These are phyloP conservation scores for Psammodynastes pulverulentus DNA, from an alignment of 2,113 vertebrate species.

Conservation along the genomic window DNA sequence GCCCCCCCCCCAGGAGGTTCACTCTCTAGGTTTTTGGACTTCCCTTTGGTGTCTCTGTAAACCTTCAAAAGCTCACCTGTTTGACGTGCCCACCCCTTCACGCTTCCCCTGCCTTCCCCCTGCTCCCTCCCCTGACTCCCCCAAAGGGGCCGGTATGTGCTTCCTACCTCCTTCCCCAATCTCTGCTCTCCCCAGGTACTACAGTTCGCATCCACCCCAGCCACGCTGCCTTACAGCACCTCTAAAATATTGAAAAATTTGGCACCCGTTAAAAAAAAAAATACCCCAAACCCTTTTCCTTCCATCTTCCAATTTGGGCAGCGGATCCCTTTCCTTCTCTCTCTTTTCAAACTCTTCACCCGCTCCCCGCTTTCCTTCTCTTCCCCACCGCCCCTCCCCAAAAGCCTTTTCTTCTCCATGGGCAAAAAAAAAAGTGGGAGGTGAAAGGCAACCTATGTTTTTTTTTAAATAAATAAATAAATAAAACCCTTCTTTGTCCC, in stretches of 20 bases:
- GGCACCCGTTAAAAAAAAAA: not conserved
- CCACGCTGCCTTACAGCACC: not conserved
- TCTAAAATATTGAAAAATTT: not conserved
- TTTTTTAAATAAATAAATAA: not conserved
- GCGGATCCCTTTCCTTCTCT: not conserved
- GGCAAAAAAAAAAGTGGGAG: not conserved
- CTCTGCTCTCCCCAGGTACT: not conserved
- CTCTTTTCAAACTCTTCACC: not conserved
- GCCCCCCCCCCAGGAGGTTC: not conserved
- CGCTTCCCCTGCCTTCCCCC: rapidly evolving
- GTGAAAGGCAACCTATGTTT: not conserved
- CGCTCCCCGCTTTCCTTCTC: no score
- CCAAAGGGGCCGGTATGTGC: not conserved
- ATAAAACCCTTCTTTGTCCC: not conserved
- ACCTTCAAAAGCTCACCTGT: not conserved
- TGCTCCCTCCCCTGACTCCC: not conserved
- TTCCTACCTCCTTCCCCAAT: not conserved
- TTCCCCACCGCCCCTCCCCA: not conserved
- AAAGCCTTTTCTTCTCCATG: not conserved
- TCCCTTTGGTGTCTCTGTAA: not conserved
- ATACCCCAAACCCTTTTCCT: not conserved
- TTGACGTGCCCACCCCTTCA: not conserved
- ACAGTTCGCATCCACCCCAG: not conserved
- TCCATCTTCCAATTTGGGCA: not conserved
- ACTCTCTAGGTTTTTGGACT: not conserved